Conservation (phyloP, 2,888 invertebrate genomes). For the Drosophila rellima region DNA sequence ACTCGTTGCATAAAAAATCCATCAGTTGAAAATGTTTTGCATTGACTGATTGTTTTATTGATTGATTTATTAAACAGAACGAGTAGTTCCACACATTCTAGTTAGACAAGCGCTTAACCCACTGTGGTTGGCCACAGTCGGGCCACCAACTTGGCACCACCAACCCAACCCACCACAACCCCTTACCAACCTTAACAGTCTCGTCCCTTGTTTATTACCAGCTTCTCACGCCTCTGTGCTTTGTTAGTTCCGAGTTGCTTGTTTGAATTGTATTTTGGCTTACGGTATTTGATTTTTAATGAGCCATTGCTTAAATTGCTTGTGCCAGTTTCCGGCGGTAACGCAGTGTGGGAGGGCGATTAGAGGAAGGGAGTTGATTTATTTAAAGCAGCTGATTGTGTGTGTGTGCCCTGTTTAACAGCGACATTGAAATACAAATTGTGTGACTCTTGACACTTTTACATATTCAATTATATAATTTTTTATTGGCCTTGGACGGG, state of each 20-base stretch:
- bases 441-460: constrained; percentile 46
- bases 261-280: constrained; percentile 33
- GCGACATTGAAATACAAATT: constrained; percentile 46
- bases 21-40: constrained; percentile 44
- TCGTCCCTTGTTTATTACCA: neutral
- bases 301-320: constrained; percentile 39
- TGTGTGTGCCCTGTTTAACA: constrained; percentile 14
- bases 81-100: constrained; percentile 34
- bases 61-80: constrained; percentile 37
- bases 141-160: constrained; percentile 11
- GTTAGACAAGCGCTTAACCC: constrained; percentile 46
- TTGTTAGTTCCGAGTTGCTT: constrained; percentile 19
- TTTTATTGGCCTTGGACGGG: constrained; percentile 36
- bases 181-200: neutral
- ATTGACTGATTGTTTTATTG: constrained; percentile 41
- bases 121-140: constrained; percentile 21
- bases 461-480: constrained; percentile 29
- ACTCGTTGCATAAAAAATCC: constrained; percentile 45
- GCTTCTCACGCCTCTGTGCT: constrained; percentile 25
- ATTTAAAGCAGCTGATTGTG: constrained; percentile 25
- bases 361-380: constrained; percentile 30
- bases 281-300: constrained; percentile 55
- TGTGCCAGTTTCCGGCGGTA: constrained; percentile 22
- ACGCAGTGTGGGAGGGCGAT: neutral
- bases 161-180: neutral